A percentile compares a stretch with the other conserved stretches of the same genome.
phyloP scores from a whole-genome alignment of 2,113 vertebrate species.

The Eolophus roseicapilla region DNA sequence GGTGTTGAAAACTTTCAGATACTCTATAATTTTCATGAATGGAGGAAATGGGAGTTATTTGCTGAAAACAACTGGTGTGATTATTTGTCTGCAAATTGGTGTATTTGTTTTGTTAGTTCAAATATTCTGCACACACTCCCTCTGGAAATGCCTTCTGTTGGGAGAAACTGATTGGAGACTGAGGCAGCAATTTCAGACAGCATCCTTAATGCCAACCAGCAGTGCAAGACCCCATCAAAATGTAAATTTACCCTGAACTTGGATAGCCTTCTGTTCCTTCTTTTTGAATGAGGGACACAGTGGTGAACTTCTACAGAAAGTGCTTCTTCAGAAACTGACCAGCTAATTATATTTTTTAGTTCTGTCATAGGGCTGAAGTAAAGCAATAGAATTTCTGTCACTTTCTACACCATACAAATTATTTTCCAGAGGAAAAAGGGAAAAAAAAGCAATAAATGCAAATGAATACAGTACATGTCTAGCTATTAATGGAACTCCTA shows the following conservation, averaged over 20 bases:
- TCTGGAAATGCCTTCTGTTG: neutral
- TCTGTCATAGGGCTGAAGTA: neutral
- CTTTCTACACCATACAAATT: neutral
- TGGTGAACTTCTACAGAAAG: neutral
- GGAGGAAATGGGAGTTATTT: neutral
- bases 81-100: neutral
- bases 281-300: neutral
- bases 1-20: neutral
- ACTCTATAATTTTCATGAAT: neutral
- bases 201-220: neutral
- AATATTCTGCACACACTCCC: neutral
- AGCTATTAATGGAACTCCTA: neutral
- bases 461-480: neutral
- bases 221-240: constrained; percentile 27
- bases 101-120: neutral
- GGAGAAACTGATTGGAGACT: neutral
- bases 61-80: neutral
- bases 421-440: neutral
- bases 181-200: constrained; percentile 21
- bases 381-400: neutral
- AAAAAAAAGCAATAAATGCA: neutral
- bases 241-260: constrained; percentile 30
- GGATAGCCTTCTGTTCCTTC: constrained; percentile 11
- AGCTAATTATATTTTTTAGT: neutral
- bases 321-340: neutral